These are phyloP conservation scores for Leptinotarsa defecta DNA, from an alignment of 1,140 invertebrate genomes.

Conservation along the genomic window DNA sequence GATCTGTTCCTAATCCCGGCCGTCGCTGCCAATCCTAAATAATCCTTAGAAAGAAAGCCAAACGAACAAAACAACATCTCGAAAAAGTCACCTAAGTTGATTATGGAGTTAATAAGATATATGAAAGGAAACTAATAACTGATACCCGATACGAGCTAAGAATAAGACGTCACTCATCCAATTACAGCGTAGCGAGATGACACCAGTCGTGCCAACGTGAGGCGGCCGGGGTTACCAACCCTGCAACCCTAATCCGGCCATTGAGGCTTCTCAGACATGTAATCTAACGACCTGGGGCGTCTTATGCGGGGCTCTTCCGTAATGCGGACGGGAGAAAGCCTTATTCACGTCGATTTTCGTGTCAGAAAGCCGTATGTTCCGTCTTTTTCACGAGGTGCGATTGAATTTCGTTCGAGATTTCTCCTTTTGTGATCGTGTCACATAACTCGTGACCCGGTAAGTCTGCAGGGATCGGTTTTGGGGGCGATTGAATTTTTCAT, in stretches of 20 bases:
- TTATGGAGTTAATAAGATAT: conserved; percentile 37
- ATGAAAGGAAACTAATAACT: conserved; percentile 37
- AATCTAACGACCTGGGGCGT: conserved; percentile 29
- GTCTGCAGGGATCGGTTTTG: too few relatives aligned
- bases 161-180: conserved; percentile 44
- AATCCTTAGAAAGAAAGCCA: not conserved
- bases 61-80: conserved; percentile 15
- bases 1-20: not conserved
- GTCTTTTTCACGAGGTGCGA: not conserved
- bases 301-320: conserved; percentile 16
- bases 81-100: conserved; percentile 38
- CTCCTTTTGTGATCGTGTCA: too few relatives aligned
- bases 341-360: conserved; percentile 11
- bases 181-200: conserved; percentile 37
- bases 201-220: conserved; percentile 30
- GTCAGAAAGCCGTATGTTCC: not conserved
- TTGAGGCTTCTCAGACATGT: conserved; percentile 38
- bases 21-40: not conserved
- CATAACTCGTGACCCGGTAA: too few relatives aligned
- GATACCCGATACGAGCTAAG: conserved; percentile 40
- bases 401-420: too few relatives aligned
- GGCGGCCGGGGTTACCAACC: conserved; percentile 39
- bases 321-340: conserved; percentile 13
- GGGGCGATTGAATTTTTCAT: too few relatives aligned
- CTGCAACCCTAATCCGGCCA: conserved; percentile 41